Evolutionary conservation across 2,113 vertebrate species (phyloP).

Genomic region (Petroica traversi): DNA sequence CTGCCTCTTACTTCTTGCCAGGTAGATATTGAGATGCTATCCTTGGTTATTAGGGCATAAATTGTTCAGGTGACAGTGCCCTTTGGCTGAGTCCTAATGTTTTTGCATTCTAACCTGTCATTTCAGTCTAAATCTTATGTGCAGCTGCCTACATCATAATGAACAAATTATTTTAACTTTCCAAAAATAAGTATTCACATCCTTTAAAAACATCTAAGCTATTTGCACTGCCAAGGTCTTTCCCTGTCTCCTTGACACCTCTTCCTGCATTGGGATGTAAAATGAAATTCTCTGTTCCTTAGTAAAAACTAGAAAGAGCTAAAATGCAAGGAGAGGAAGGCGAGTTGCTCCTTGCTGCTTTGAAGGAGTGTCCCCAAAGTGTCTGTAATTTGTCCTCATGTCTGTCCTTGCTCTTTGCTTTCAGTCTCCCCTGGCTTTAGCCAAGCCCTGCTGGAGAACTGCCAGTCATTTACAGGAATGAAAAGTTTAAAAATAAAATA

Average conservation of each 20-base stretch:
- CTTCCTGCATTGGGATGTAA: slow-evolving; percentile 14
- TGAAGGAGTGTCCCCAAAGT: background rate
- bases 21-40: background rate
- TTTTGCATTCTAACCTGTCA: background rate
- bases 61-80: background rate
- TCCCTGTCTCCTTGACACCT: slow-evolving; percentile 32
- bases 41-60: background rate
- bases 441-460: slow-evolving; percentile 1
- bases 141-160: background rate
- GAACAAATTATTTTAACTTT: slow-evolving; percentile 14
- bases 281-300: background rate
- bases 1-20: background rate
- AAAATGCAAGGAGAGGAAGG: background rate
- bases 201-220: slow-evolving; percentile 45
- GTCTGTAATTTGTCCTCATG: background rate
- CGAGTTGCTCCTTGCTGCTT: background rate
- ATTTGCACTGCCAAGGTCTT: slow-evolving; percentile 16
- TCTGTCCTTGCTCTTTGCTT: slow-evolving; percentile 24
- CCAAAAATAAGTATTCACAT: slow-evolving; percentile 38
- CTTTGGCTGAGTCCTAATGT: background rate
- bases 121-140: background rate
- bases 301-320: background rate
- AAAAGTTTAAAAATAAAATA: slow-evolving; percentile 52
- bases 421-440: slow-evolving; percentile 3
- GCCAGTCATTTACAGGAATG: slow-evolving; percentile 53